These are phyloP conservation scores for Chinchilla lanigera DNA, from an alignment of 2,113 vertebrate genomes.

Conservation along the genomic window DNA sequence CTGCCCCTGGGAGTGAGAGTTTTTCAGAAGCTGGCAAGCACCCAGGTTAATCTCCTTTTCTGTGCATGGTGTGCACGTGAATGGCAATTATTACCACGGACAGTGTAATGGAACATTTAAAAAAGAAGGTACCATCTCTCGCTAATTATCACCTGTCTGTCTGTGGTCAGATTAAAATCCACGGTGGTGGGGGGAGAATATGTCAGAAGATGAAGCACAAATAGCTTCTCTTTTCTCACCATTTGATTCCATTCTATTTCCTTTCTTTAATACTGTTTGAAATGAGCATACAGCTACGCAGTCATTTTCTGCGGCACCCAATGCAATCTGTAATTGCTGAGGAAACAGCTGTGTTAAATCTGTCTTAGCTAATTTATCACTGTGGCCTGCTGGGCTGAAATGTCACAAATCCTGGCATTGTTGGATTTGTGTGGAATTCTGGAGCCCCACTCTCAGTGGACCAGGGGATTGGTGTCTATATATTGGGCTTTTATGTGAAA, in stretches of 20 bases:
- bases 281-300: conserved; percentile 54
- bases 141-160: conserved; percentile 61
- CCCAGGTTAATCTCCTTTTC: neutral
- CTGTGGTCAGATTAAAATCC: conserved; percentile 57
- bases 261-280: conserved; percentile 33
- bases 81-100: neutral
- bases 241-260: conserved; percentile 41
- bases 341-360: conserved; percentile 73
- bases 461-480: too few relatives aligned
- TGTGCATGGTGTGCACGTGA: neutral
- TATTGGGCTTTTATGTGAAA: neutral
- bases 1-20: neutral
- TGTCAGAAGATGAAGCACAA: conserved; percentile 59
- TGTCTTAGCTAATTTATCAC: conserved; percentile 72
- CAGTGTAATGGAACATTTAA: neutral
- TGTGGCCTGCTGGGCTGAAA: conserved; percentile 1
- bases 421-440: neutral
- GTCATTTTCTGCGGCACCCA: conserved; percentile 78
- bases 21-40: neutral
- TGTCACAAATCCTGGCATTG: conserved; percentile 41
- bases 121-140: neutral
- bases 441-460: too few relatives aligned
- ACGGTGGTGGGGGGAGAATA: neutral
- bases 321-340: conserved; percentile 76
- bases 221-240: conserved; percentile 27